Conservation (phyloP, 2,888 invertebrate species). For the Agrotis exclamationis region DNA sequence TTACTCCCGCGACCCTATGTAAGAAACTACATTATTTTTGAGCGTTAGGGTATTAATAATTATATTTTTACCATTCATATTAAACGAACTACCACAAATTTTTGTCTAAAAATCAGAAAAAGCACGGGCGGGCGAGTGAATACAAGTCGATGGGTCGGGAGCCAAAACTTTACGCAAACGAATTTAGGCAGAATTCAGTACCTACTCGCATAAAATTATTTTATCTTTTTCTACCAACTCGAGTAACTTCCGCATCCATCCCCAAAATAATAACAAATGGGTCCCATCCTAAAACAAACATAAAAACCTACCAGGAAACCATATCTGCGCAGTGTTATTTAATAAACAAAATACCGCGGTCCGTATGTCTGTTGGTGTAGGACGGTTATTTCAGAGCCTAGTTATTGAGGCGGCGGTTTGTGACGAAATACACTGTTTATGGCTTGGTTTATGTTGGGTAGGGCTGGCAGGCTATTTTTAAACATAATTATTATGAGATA, state of each 20-base stretch:
- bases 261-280: conserved; percentile 18
- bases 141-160: too few relatives aligned
- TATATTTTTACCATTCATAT: too few relatives aligned
- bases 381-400: conserved; percentile 29
- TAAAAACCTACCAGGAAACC: conserved; percentile 20
- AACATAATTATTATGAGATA: too few relatives aligned
- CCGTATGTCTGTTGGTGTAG: conserved; percentile 23
- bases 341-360: conserved; percentile 49
- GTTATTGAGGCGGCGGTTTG: conserved; percentile 30
- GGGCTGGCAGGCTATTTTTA: conserved; percentile 6
- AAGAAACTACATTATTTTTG: too few relatives aligned
- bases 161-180: too few relatives aligned
- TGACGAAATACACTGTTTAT: conserved; percentile 39
- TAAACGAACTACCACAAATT: too few relatives aligned
- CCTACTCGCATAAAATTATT: too few relatives aligned
- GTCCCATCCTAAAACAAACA: background rate
- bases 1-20: too few relatives aligned
- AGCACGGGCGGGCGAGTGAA: too few relatives aligned
- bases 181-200: too few relatives aligned
- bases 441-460: conserved; percentile 5
- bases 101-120: too few relatives aligned
- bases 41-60: too few relatives aligned
- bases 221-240: background rate
- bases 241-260: background rate
- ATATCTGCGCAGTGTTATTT: conserved; percentile 32